A percentile compares a stretch with the other conserved stretches of the same genome.
phyloP scores from a whole-genome alignment of 2,113 vertebrate species.

The Phyllostomus hastatus region DNA sequence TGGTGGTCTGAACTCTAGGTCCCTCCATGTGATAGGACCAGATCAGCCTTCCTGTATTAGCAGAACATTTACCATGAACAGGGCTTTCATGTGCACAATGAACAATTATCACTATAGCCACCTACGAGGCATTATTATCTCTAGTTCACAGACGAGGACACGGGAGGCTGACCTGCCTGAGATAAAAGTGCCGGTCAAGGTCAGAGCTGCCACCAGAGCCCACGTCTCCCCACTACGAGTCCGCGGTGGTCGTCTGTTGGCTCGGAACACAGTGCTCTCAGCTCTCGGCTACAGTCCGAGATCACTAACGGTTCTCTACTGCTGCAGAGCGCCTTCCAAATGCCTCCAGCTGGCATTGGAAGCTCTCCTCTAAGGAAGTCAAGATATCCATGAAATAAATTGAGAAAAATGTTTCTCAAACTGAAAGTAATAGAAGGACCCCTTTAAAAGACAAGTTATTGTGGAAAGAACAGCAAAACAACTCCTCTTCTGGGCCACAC shows the following conservation, averaged over 20 bases:
- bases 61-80: not conserved
- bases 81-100: not conserved
- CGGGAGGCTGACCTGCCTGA: not conserved
- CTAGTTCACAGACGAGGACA: not conserved
- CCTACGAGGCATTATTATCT: not conserved
- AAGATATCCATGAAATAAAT: not conserved
- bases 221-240: not conserved
- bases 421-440: not conserved
- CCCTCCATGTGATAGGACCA: not conserved
- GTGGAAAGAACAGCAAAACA: not conserved
- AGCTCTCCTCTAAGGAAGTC: not conserved
- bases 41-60: not conserved
- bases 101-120: not conserved
- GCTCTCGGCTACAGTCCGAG: not conserved
- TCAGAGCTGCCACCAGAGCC: not conserved
- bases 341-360: not conserved
- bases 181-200: not conserved
- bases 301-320: not conserved
- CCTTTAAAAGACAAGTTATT: not conserved
- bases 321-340: not conserved
- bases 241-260: not conserved
- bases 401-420: constrained; percentile 1
- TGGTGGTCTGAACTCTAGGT: not conserved
- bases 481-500: not conserved
- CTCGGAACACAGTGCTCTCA: not conserved